Conservation (phyloP, 2,888 invertebrate species). For the Clistopyga incitator region DNA sequence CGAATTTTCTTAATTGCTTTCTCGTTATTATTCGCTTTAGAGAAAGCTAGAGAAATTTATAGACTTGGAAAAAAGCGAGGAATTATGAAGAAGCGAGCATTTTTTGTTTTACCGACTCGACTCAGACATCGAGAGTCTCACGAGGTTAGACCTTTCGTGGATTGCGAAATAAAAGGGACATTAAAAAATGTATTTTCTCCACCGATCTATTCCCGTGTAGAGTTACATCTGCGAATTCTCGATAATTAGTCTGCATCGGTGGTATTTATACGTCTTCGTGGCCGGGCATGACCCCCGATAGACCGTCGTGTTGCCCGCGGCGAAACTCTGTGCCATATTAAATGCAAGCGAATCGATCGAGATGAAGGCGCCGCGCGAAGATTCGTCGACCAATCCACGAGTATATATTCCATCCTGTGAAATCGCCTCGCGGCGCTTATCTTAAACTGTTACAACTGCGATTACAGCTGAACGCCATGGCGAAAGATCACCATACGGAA, state of each 20-base stretch:
- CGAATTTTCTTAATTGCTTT: no score
- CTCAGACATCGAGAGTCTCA: no score
- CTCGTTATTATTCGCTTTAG: no score
- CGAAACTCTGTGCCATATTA: not conserved
- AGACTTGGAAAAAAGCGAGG: no score
- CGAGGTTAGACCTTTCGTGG: no score
- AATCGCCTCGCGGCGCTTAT: conserved; percentile 16
- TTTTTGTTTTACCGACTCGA: no score
- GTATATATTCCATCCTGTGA: not conserved
- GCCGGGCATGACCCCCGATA: not conserved
- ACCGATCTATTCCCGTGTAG: conserved; percentile 4
- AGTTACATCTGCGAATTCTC: conserved; percentile 11
- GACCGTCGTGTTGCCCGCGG: not conserved
- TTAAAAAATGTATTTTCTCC: not conserved
- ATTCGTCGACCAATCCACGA: not conserved
- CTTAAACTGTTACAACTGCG: not conserved
- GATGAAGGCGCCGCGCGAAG: conserved; percentile 6
- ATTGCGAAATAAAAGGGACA: no score
- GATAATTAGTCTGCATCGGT: conserved; percentile 15
- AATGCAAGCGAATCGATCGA: conserved; percentile 12
- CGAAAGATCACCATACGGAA: not conserved
- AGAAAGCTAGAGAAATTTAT: no score
- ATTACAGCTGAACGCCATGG: not conserved
- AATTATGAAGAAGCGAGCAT: no score
- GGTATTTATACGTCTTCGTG: conserved; percentile 11